Evolutionary conservation across 2,113 vertebrate genomes (phyloP), one percentile per base, ranked within the genome.

Genomic region (Nothobranchius kuhntae): DNA sequence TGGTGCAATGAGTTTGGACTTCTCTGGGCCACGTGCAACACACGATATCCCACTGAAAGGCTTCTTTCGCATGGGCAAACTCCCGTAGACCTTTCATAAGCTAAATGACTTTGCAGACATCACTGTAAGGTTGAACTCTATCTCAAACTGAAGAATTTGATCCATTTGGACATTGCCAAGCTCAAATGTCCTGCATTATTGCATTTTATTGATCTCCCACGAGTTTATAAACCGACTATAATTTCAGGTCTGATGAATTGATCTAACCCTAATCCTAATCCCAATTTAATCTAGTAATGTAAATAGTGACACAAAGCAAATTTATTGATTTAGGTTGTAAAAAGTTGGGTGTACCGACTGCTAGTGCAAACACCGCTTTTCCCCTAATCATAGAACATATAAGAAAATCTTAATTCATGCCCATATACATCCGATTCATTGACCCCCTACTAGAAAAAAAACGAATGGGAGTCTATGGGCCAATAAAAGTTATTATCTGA

Each of bases 81-180:
- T 44, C 54, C 76, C 51, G 57, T 4, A 72, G 78, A 77, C 61
- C 78, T 81, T 82, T 64, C 70, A 82, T 59, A 83, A 85, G 74
- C 65, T 85, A 86, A 87, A 83, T 88, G 76, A 83, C 73, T 87
- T 82, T 89, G 77, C 89, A 91, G 89, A 88, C 86, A 71, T 87
- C 38, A 30, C n/a, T 58, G 53, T 68, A 72, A 62, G 56, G 26
- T 47, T 69, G 68, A 62, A 85, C 75, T 89, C 55, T 54, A 63
- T 53, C 61, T 79, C 73, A 75, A 60, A 65, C 79, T 75, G 65
- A 84, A 82, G 73, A 81, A 72, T 62, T 67, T 84, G 62, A 75
- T 68, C 59, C 67, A 48, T 78, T 80, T 65, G 62, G 64, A 85
- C 75, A 80, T 76, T 26, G 77, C 73, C 69, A 13, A 48, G 40